phyloP scores from a whole-genome alignment of 2,888 invertebrate genomes.

The Lasioglossum marginatum region DNA sequence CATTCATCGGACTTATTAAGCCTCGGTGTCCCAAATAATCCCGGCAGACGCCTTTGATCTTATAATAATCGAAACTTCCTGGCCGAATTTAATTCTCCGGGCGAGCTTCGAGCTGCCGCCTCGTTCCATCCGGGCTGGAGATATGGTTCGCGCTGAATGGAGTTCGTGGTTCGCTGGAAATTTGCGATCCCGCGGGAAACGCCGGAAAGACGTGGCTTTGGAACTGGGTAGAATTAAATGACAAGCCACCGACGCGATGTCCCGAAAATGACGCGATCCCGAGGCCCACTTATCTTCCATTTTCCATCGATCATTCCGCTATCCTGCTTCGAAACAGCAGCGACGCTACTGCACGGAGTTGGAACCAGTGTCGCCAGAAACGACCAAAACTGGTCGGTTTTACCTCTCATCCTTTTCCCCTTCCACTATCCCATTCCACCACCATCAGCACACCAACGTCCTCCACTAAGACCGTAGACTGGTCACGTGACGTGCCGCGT shows the following conservation, averaged over 20 bases:
- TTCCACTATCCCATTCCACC: too few relatives aligned
- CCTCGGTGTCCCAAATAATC: background rate
- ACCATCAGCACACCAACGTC: too few relatives aligned
- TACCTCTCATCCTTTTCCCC: too few relatives aligned
- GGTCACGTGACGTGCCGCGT: too few relatives aligned
- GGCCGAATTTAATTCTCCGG: slow-evolving; percentile 34
- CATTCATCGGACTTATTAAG: slow-evolving; percentile 15
- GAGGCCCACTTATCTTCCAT: background rate
- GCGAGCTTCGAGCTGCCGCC: background rate
- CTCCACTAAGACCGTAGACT: too few relatives aligned
- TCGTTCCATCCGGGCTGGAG: background rate
- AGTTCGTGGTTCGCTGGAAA: background rate
- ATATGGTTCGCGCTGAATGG: background rate
- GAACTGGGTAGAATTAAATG: slow-evolving; percentile 27
- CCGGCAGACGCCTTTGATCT: slow-evolving; percentile 33
- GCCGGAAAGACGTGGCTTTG: background rate
- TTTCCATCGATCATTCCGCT: background rate
- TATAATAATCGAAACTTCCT: slow-evolving; percentile 32
- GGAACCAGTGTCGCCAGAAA: too few relatives aligned
- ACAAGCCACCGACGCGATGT: background rate
- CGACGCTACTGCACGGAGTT: background rate
- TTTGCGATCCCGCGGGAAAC: background rate
- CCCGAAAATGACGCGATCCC: background rate
- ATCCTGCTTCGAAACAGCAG: background rate
- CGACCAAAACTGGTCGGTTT: too few relatives aligned